Conservation (phyloP, 2,797 vertebrate species). For the Psittacula echo region DNA sequence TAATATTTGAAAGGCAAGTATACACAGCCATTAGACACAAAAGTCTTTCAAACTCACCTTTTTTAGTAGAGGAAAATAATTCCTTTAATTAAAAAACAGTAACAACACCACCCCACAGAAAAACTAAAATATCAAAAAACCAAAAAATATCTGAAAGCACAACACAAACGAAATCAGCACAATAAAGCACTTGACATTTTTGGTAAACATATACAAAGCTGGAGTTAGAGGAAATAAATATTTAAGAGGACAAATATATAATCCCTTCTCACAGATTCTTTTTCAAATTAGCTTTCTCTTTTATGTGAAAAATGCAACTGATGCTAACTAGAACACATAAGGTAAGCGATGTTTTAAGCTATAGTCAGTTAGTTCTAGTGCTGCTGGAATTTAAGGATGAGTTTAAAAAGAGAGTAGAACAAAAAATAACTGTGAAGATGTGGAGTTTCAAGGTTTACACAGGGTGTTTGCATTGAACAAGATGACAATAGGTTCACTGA, state of each 20-base stretch:
- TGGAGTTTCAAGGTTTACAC: neutral
- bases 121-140: accelerated
- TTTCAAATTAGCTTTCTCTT: neutral
- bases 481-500: neutral
- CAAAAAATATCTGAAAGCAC: neutral
- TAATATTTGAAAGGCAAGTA: neutral
- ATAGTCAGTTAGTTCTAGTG: neutral
- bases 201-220: neutral
- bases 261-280: neutral
- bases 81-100: neutral
- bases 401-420: neutral
- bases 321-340: neutral
- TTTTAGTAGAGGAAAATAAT: neutral
- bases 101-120: neutral
- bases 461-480: neutral
- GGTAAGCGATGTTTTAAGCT: neutral
- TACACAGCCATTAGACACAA: neutral
- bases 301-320: neutral
- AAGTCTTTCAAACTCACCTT: neutral
- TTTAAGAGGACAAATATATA: neutral
- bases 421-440: neutral
- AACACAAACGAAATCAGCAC: neutral
- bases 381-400: neutral
- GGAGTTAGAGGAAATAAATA: neutral
- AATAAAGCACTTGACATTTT: neutral